A percentile compares a stretch with the other conserved stretches of the same genome.
Conservation (phyloP, 2,113 vertebrate species). For the Maccullochella peelii region DNA sequence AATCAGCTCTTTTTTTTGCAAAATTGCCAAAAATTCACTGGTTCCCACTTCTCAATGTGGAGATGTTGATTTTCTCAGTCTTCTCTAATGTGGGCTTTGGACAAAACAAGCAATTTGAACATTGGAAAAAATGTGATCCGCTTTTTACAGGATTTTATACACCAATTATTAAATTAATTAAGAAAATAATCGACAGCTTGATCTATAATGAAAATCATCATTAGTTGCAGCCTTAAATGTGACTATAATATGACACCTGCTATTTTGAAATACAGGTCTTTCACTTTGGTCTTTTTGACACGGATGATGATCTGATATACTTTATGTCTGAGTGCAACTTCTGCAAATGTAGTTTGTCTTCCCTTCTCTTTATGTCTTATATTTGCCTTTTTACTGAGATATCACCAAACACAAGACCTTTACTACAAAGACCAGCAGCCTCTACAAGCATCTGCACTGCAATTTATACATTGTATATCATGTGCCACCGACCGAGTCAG, state of each 20-base stretch:
- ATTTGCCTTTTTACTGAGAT: neutral
- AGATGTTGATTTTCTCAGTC: neutral
- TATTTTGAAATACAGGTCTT: neutral
- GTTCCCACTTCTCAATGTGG: neutral
- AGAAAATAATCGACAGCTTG: neutral
- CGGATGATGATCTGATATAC: neutral
- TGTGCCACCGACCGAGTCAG: neutral
- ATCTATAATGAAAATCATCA: neutral
- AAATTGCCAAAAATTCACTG: neutral
- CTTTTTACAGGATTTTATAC: neutral
- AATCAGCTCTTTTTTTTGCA: neutral
- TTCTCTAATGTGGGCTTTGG: neutral
- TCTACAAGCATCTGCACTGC: neutral
- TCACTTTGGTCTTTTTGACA: neutral
- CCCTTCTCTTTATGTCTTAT: neutral
- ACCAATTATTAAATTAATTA: neutral
- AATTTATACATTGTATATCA: slow-evolving; percentile 6
- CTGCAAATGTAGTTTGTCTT: neutral
- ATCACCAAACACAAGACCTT: neutral
- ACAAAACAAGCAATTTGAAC: neutral
- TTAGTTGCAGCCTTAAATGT: neutral
- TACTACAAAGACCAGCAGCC: neutral
- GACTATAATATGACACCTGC: neutral
- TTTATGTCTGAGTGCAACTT: neutral
- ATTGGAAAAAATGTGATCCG: neutral